Evolutionary conservation across 2,797 vertebrate species (phyloP).

Genomic region (Channallabes apus): DNA sequence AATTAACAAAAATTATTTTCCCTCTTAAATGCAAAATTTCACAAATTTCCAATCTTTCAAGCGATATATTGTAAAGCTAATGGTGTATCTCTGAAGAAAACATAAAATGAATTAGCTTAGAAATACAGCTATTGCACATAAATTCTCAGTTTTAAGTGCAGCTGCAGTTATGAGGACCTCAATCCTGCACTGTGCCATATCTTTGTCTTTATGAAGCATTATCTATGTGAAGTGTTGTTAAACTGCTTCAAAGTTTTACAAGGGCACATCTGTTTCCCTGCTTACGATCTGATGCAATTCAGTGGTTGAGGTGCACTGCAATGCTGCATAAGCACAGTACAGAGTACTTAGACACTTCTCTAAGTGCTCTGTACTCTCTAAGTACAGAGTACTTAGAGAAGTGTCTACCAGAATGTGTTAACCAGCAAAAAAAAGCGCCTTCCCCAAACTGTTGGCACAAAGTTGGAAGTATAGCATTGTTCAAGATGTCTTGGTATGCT

Average conservation of each 20-base stretch:
- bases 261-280: neutral
- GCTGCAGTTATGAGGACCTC: neutral
- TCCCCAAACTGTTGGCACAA: no score
- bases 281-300: neutral
- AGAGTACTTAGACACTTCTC: neutral
- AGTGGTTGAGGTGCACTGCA: neutral
- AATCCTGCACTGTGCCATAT: neutral
- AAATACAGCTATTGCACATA: neutral
- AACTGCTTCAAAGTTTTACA: neutral
- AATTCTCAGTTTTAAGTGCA: neutral
- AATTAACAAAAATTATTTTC: neutral
- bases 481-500: no score
- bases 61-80: neutral
- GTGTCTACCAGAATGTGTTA: neutral
- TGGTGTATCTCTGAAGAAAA: neutral
- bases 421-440: neutral
- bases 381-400: neutral
- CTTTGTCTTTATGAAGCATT: neutral
- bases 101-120: neutral
- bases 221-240: neutral
- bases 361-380: no score
- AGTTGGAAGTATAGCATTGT: no score
- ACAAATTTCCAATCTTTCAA: neutral
- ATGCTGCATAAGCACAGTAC: neutral
- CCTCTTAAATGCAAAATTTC: neutral